Percentiles rank a stretch among this genome's conserved stretches.
These are phyloP conservation scores for Hucho hucho DNA, from an alignment of 2,113 vertebrate species.

Conservation along the genomic window DNA sequence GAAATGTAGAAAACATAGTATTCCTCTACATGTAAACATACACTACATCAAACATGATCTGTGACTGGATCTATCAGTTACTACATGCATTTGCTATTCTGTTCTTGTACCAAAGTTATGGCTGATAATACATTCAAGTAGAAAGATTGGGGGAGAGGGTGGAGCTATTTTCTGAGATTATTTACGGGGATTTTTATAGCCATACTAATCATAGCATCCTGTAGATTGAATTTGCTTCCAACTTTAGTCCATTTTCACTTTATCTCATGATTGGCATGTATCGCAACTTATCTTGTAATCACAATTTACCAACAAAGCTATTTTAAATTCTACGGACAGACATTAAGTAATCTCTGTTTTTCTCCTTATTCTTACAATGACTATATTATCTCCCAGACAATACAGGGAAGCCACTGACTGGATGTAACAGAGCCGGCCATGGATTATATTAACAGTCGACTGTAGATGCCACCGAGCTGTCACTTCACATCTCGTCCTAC, in stretches of 20 bases:
- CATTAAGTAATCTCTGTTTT: conserved; percentile 2
- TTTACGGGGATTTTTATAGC: background rate
- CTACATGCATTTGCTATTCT: background rate
- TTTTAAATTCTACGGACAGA: background rate
- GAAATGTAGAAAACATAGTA: background rate
- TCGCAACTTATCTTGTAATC: background rate
- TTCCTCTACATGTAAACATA: background rate
- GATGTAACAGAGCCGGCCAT: conserved; percentile 43
- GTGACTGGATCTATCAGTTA: background rate
- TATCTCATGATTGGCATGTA: background rate
- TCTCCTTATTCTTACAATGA: conserved; percentile 22
- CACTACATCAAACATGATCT: background rate
- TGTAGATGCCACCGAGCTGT: conserved; percentile 36
- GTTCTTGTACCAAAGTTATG: background rate
- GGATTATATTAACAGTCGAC: conserved; percentile 52
- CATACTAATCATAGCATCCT: background rate
- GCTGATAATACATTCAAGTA: background rate
- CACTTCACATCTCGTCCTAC: conserved; percentile 48
- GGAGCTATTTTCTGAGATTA: background rate
- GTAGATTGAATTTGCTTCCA: background rate
- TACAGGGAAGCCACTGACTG: conserved; percentile 25
- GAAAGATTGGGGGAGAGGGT: background rate
- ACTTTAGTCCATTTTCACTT: background rate
- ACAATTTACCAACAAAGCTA: background rate
- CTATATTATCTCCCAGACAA: conserved; percentile 39